A percentile compares a stretch with the other conserved stretches of the same genome.
Evolutionary conservation across 64 coral and sea anemone species (phyloP).

Genomic region (Hydrozoanthus tunicans): DNA sequence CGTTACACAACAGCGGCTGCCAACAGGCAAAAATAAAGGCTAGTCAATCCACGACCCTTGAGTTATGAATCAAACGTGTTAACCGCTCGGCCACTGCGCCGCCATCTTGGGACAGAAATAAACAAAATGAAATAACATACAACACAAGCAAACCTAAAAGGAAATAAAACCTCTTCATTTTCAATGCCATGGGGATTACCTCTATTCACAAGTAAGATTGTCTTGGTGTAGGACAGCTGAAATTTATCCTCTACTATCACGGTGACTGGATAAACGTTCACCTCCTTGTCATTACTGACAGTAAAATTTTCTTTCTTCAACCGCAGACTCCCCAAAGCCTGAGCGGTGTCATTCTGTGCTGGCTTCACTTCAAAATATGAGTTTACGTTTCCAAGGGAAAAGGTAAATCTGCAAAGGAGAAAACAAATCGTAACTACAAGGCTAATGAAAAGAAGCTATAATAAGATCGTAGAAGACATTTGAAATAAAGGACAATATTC

Average conservation of each 20-base stretch:
- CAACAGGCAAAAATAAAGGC: no score
- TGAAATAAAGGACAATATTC: no score
- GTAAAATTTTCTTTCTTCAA: conserved; percentile 31
- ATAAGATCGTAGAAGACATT: no score
- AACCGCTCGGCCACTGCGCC: no score
- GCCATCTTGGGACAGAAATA: no score
- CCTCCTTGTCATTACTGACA: background rate
- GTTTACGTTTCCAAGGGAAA: background rate
- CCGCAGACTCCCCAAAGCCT: background rate
- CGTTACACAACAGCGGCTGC: no score
- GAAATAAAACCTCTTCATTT: no score
- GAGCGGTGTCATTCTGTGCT: background rate
- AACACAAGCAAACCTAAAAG: no score
- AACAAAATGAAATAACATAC: no score
- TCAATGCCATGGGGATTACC: background rate
- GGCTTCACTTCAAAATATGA: conserved; percentile 46
- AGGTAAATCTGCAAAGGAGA: conserved; percentile 21
- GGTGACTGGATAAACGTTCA: conserved; percentile 52
- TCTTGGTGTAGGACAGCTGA: conserved; percentile 29
- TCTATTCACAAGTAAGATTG: conserved; percentile 43
- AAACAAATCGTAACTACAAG: background rate
- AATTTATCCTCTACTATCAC: conserved; percentile 28
- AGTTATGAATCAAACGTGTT: no score
- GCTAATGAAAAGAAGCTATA: background rate
- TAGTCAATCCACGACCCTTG: no score